Evolutionary conservation across 2,113 vertebrate genomes (phyloP).

Genomic region (Callospermophilus lateralis): DNA sequence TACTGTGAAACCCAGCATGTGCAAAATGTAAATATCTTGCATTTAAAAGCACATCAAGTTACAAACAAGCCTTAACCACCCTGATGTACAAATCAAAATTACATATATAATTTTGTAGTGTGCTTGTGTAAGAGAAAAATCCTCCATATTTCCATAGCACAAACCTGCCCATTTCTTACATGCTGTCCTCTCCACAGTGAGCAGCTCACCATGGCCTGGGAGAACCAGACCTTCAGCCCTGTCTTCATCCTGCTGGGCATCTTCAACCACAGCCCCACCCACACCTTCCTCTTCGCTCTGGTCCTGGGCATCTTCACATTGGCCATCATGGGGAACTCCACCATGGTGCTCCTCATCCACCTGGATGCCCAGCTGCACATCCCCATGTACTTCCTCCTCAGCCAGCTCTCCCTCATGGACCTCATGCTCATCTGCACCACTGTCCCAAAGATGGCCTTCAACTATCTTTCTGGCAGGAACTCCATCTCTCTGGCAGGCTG

Average conservation of each 20-base stretch:
- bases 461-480: constrained; percentile 76
- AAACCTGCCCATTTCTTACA: background rate
- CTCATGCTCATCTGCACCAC: constrained; percentile 81
- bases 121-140: background rate
- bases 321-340: constrained; percentile 39
- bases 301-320: constrained; percentile 48
- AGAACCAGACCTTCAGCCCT: background rate
- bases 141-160: background rate
- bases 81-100: background rate
- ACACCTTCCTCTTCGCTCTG: constrained; percentile 52
- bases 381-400: constrained; percentile 85
- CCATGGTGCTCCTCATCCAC: constrained; percentile 82
- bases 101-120: no score
- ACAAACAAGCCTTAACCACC: background rate
- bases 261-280: background rate
- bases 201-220: background rate
- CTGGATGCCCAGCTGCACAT: constrained; percentile 73
- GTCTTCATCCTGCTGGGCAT: constrained; percentile 52
- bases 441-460: constrained; percentile 81
- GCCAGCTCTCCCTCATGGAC: constrained; percentile 86
- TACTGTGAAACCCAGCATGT: background rate
- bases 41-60: background rate
- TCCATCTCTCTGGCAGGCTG: constrained; percentile 82
- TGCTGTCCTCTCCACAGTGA: background rate
- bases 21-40: background rate